These are phyloP conservation scores for Parauchenoglanis punctatus DNA, from an alignment of 2,797 vertebrate species.

Conservation along the genomic window DNA sequence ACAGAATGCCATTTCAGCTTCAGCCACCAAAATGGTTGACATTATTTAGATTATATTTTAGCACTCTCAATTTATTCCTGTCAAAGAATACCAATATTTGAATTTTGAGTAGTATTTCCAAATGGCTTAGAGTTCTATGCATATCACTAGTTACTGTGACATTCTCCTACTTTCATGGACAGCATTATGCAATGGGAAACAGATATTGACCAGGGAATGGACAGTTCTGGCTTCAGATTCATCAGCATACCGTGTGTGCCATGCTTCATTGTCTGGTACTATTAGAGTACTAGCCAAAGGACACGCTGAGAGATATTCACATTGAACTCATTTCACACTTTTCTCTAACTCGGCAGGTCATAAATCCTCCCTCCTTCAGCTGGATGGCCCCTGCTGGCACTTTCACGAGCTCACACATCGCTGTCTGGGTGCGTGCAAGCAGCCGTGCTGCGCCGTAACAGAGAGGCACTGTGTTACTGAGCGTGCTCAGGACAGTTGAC, in stretches of 20 bases:
- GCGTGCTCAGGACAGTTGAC: constrained; percentile 47
- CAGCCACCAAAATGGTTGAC: background rate
- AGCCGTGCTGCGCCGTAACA: constrained; percentile 56
- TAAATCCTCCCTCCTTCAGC: constrained; percentile 60
- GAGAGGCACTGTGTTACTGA: constrained; percentile 59
- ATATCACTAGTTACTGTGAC: background rate
- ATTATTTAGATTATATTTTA: background rate
- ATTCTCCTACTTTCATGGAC: background rate
- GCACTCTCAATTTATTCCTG: background rate
- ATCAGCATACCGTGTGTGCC: background rate
- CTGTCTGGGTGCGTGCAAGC: constrained; percentile 55
- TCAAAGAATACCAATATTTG: background rate
- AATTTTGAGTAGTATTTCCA: background rate
- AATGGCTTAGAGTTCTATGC: background rate
- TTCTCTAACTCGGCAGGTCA: constrained; percentile 44
- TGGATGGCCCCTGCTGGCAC: constrained; percentile 53
- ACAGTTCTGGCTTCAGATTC: background rate
- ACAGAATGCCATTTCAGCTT: background rate
- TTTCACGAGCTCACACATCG: constrained; percentile 56
- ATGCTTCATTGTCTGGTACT: constrained; percentile 19
- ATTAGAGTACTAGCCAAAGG: constrained; percentile 49
- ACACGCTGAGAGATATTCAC: constrained; percentile 53
- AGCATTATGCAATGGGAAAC: background rate
- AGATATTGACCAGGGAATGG: background rate
- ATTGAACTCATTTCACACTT: constrained; percentile 46